Evolutionary conservation across 2,888 invertebrate species (phyloP).

Genomic region (Phania funesta): DNA sequence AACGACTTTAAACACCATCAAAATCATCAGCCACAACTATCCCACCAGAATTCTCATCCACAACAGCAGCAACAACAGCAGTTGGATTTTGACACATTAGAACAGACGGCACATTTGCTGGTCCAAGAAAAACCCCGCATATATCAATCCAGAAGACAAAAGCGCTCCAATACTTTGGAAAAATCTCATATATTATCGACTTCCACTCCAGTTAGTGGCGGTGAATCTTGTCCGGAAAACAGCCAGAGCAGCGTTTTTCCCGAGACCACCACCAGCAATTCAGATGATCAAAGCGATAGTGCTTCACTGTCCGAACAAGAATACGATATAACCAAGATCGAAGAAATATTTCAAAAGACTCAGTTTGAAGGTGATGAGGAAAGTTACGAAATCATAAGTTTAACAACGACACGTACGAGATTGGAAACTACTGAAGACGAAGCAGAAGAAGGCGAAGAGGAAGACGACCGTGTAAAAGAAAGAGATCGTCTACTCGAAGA

Average conservation of each 20-base stretch:
- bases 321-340: constrained; percentile 77
- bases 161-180: constrained; percentile 54
- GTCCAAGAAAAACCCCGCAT: constrained; percentile 75
- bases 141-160: constrained; percentile 75
- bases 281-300: constrained; percentile 79
- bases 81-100: constrained; percentile 73
- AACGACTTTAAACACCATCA: constrained; percentile 71
- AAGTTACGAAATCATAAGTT: constrained; percentile 76
- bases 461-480: constrained; percentile 18
- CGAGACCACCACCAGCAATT: constrained; percentile 79
- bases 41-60: constrained; percentile 14
- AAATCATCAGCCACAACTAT: neutral
- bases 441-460: constrained; percentile 49
- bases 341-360: constrained; percentile 75
- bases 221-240: constrained; percentile 77
- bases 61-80: constrained; percentile 68
- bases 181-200: constrained; percentile 43
- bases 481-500: constrained; percentile 36
- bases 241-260: constrained; percentile 79
- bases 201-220: constrained; percentile 63
- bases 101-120: constrained; percentile 72
- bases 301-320: constrained; percentile 78
- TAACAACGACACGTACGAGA: constrained; percentile 75
- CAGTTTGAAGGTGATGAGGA: constrained; percentile 70
- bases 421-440: constrained; percentile 75